Conservation (phyloP, 2,113 vertebrate species). For the Pandion haliaetus region DNA sequence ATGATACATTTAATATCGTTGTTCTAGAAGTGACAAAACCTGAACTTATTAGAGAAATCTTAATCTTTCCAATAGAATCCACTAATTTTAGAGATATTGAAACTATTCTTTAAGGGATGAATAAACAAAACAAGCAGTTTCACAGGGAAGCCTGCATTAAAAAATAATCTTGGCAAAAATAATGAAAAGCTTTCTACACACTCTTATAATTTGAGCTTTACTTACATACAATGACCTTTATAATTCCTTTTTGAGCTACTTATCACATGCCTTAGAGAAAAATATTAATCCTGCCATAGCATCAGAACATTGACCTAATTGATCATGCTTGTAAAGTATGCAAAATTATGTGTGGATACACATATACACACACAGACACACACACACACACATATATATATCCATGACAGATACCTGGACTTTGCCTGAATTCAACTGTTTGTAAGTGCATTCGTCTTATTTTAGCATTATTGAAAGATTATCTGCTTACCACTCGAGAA, state of each 20-base stretch:
- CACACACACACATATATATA: not conserved
- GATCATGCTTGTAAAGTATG: not conserved
- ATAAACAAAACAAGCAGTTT: not conserved
- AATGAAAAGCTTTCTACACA: not conserved
- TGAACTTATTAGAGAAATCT: accelerated
- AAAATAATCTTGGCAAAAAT: not conserved
- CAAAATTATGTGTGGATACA: not conserved
- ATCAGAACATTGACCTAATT: not conserved
- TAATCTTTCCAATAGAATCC: not conserved
- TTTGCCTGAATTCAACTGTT: not conserved
- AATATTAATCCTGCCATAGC: not conserved
- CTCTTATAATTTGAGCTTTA: not conserved
- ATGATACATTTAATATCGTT: not conserved
- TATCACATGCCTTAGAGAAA: not conserved
- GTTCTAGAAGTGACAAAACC: not conserved
- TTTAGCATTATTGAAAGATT: not conserved
- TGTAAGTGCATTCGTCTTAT: not conserved
- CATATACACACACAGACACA: accelerated
- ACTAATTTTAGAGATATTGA: not conserved
- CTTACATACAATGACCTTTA: not conserved
- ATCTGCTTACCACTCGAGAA: constrained; percentile 87
- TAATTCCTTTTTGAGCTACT: not conserved
- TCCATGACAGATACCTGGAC: not conserved
- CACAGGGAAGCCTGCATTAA: not conserved
- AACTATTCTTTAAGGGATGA: not conserved